A percentile compares a stretch with the other conserved stretches of the same genome.
Conservation (phyloP, 2,888 invertebrate species). For the Eumacrocentrus americanus region DNA sequence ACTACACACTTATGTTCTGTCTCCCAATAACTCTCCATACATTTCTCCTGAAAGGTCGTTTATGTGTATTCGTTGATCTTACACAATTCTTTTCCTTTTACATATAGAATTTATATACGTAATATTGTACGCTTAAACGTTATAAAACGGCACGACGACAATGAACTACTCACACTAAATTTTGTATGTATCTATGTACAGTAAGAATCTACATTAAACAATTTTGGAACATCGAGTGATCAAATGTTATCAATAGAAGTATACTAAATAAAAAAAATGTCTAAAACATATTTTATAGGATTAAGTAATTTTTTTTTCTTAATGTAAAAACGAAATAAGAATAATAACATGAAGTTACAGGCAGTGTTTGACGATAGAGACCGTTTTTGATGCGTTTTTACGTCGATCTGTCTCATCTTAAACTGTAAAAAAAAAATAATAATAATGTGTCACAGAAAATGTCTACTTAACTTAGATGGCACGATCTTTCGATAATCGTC, state of each 20-base stretch:
- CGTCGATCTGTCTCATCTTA: too few species aligned
- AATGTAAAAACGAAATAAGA: neutral
- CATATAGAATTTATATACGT: constrained; percentile 15
- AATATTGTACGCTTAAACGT: constrained; percentile 27
- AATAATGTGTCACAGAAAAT: too few species aligned
- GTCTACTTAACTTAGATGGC: constrained; percentile 39
- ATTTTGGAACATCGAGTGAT: neutral
- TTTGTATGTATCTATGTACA: constrained; percentile 37
- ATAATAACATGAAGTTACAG: neutral
- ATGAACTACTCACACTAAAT: constrained; percentile 30
- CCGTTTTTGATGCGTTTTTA: neutral
- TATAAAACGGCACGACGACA: constrained; percentile 37
- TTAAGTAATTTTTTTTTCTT: neutral
- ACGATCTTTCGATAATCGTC: constrained; percentile 29
- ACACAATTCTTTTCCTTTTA: constrained; percentile 1
- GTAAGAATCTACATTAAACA: constrained; percentile 31
- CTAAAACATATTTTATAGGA: too few species aligned
- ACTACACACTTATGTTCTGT: neutral
- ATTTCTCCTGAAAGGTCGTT: neutral
- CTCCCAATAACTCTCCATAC: constrained; percentile 13
- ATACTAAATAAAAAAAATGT: too few species aligned
- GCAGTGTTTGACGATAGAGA: neutral
- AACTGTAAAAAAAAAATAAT: too few species aligned
- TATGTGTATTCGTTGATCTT: neutral
- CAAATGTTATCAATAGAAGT: too few species aligned